phyloP scores from a whole-genome alignment of 2,797 vertebrate species.

The Eulemur albifrons region DNA sequence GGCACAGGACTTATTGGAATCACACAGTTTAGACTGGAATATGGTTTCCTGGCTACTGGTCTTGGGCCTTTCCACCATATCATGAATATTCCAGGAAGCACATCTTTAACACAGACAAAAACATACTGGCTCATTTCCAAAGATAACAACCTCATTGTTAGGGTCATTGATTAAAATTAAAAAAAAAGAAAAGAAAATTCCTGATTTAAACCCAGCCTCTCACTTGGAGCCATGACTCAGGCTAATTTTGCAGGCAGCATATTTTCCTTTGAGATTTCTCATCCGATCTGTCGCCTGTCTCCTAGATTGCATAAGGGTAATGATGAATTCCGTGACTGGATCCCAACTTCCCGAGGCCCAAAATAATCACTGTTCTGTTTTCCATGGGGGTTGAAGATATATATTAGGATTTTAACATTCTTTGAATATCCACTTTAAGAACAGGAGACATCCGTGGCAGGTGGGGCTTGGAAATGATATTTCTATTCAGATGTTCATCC shows the following conservation, averaged over 20 bases:
- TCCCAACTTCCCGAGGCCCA: slow-evolving; percentile 31
- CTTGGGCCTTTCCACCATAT: not conserved
- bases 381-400: slow-evolving; percentile 40
- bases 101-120: not conserved
- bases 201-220: not conserved
- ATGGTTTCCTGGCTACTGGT: not conserved
- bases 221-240: slow-evolving; percentile 61
- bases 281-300: slow-evolving; percentile 46
- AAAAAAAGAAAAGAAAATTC: not conserved
- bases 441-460: slow-evolving; percentile 49
- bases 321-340: slow-evolving; percentile 55
- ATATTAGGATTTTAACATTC: slow-evolving; percentile 62
- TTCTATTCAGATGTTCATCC: slow-evolving; percentile 71
- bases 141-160: not conserved
- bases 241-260: slow-evolving; percentile 17
- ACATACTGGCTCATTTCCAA: not conserved
- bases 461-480: slow-evolving; percentile 65
- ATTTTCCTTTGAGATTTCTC: slow-evolving; percentile 62
- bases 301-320: slow-evolving; percentile 55
- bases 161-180: not conserved
- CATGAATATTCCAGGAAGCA: not conserved
- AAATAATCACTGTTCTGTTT: slow-evolving; percentile 70
- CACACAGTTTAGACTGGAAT: no score
- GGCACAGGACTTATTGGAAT: not conserved
- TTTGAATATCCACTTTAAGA: slow-evolving; percentile 65